A percentile compares a stretch with the other conserved stretches of the same genome.
These are phyloP conservation scores for Euclidia mi DNA, from an alignment of 2,888 invertebrate genomes.

Conservation along the genomic window DNA sequence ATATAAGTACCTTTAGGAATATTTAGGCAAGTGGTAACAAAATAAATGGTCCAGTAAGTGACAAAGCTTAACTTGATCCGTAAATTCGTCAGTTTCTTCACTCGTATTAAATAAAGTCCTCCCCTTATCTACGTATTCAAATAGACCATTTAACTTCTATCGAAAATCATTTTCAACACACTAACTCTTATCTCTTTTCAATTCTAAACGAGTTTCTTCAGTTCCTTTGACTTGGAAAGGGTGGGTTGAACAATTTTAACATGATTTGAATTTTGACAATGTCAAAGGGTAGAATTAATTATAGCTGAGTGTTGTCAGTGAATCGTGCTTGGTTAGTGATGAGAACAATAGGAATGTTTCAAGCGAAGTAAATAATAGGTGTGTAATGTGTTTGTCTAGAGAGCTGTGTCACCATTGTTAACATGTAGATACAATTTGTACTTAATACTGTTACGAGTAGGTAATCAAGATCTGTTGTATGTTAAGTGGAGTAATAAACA, in stretches of 20 bases:
- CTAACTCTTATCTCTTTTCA: slow-evolving; percentile 18
- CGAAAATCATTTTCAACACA: not conserved
- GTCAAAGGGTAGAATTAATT: slow-evolving; percentile 55
- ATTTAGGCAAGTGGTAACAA: too few relatives aligned
- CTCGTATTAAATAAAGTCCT: too few relatives aligned
- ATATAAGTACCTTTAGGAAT: too few relatives aligned
- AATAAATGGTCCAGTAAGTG: too few relatives aligned
- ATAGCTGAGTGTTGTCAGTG: slow-evolving; percentile 40
- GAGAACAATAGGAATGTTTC: slow-evolving; percentile 21
- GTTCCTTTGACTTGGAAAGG: slow-evolving; percentile 27
- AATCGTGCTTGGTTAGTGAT: slow-evolving; percentile 22
- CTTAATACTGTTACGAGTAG: too few relatives aligned
- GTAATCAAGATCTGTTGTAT: too few relatives aligned
- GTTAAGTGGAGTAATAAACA: too few relatives aligned
- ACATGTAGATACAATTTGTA: not conserved
- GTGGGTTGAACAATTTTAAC: slow-evolving; percentile 31
- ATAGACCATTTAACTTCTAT: too few relatives aligned
- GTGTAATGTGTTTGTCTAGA: slow-evolving; percentile 7
- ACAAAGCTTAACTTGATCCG: too few relatives aligned
- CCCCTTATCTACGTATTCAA: too few relatives aligned
- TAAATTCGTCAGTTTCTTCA: too few relatives aligned
- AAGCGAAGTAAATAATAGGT: slow-evolving; percentile 12
- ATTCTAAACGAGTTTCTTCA: slow-evolving; percentile 13
- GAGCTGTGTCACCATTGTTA: slow-evolving; percentile 4
- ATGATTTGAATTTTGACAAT: slow-evolving; percentile 44